Evolutionary conservation across 2,888 invertebrate species (phyloP), one percentile per base, ranked within the genome.

Genomic region (Cyclophora albipunctata): DNA sequence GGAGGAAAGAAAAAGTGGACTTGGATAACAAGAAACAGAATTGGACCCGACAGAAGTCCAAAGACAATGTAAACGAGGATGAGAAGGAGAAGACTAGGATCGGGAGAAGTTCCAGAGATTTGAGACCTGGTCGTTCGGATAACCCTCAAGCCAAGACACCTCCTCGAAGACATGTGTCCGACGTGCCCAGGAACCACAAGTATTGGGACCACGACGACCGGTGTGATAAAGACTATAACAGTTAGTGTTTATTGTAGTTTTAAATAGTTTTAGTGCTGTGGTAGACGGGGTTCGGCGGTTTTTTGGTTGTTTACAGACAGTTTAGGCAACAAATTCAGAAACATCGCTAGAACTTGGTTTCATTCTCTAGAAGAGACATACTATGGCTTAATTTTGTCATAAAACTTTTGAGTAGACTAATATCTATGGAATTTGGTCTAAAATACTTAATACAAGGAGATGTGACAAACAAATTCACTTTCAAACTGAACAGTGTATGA

Each of bases 161-260:
- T 0, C 74, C 74, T 0, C 57, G 77, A 3, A 67, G 81, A 35
- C 84, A 84, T 34, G 86, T 83, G 0, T 73, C 78, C 0, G 87
- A 87, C 3, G 86, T 86, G 0, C 87, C 87, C 0, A 64, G 87
- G 44, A 85, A 78, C 56, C 74, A 81, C 1, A 87, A 86, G 48
- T 88, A 88, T 42, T 88, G 88, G 88, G 87, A 86, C 58, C 88
- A 88, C 34, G 88, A 88, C 42, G 88, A 88, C 20, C 62, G 88
- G 3, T 86, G 85, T 58, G 87, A 88, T 48, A 84, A 79, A 45
- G 88, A 88, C 53, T 88, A 88, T 34, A 81, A 80, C 51, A 85
- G 85, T 82, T 87, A 85, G 82, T 42, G 43, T 47, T 51, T 49
- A 46, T 46, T 47, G n/a, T 37, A 40, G 7, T 34, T 45, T 45